These are phyloP conservation scores for Rotaria socialis DNA, from an alignment of 2,888 invertebrate species.

Conservation along the genomic window DNA sequence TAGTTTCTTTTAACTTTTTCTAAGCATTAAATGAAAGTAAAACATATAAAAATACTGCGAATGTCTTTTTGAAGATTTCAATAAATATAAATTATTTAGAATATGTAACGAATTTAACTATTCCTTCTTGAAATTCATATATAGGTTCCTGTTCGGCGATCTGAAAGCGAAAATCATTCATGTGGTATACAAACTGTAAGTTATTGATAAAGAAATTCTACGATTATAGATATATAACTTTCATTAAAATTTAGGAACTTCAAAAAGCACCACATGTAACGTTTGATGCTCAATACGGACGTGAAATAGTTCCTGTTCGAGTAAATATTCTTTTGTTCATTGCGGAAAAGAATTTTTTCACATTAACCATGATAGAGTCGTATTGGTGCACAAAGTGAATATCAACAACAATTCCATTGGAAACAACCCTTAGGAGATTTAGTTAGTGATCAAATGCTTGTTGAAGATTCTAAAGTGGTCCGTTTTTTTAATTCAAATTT, in stretches of 20 bases:
- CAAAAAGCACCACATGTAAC: neutral
- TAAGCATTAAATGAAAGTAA: too few species aligned
- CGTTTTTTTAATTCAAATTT: neutral
- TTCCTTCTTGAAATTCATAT: neutral
- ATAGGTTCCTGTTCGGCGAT: neutral
- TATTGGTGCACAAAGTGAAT: neutral
- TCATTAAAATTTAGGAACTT: neutral
- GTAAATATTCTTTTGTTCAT: neutral
- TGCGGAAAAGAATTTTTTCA: neutral
- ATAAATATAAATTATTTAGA: neutral
- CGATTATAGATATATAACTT: neutral
- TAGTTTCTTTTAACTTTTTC: too few species aligned
- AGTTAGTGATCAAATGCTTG: neutral
- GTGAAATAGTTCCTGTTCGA: neutral
- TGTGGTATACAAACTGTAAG: constrained; percentile 35
- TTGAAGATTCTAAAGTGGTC: neutral
- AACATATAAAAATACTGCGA: too few species aligned
- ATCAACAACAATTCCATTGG: constrained; percentile 3
- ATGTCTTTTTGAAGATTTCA: too few species aligned
- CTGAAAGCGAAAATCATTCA: neutral
- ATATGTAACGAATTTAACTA: neutral
- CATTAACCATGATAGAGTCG: neutral
- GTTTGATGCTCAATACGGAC: constrained; percentile 1
- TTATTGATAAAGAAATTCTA: neutral
- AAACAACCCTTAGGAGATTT: neutral